Conservation (phyloP, 2,888 invertebrate species). For the Galerucella pusilla region DNA sequence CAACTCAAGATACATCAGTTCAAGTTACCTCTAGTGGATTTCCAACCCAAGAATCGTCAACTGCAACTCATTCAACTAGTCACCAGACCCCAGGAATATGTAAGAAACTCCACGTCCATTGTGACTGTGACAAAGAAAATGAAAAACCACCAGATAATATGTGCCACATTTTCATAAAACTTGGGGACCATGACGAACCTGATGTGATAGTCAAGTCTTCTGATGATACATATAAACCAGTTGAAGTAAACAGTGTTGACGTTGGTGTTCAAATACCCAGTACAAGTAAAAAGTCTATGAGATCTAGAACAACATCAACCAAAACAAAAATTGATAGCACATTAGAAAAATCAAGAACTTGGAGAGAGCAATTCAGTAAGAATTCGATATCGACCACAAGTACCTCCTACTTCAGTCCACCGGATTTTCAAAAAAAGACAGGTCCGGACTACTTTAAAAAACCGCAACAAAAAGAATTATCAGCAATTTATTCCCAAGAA, state of each 20-base stretch:
- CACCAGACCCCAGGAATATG: constrained; percentile 19
- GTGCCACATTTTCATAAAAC: constrained; percentile 62
- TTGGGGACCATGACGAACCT: constrained; percentile 55
- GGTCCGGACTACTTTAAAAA: constrained; percentile 47
- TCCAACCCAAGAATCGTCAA: neutral
- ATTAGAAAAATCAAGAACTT: constrained; percentile 48
- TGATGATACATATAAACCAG: neutral
- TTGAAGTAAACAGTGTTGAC: neutral
- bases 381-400: constrained; percentile 57
- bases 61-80: neutral
- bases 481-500: constrained; percentile 26
- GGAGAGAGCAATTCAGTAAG: constrained; percentile 58
- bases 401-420: constrained; percentile 63
- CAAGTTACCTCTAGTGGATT: neutral
- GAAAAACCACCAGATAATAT: constrained; percentile 49
- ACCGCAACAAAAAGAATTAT: constrained; percentile 50
- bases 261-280: constrained; percentile 26
- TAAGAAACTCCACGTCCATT: constrained; percentile 42
- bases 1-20: constrained; percentile 3
- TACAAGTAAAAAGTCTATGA: constrained; percentile 12
- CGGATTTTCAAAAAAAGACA: constrained; percentile 52
- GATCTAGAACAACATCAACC: neutral
- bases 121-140: constrained; percentile 50
- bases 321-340: constrained; percentile 6
- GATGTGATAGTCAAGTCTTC: constrained; percentile 45